A percentile compares a stretch with the other conserved stretches of the same genome.
Conservation (phyloP, 2,113 vertebrate species). For the Phrynosoma platyrhinos region DNA sequence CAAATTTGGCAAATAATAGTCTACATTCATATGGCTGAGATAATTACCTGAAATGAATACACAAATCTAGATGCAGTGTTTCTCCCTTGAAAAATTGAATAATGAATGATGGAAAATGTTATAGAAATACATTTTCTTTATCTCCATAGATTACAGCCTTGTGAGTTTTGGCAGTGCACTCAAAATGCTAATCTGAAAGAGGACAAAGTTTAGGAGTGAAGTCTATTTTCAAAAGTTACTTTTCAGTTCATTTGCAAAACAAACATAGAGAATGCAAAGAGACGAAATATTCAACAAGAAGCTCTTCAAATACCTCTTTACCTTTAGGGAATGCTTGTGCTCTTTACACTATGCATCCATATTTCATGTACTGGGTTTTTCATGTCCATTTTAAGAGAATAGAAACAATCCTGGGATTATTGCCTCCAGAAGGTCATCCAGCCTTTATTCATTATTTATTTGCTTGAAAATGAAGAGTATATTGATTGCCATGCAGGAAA, state of each 20-base stretch:
- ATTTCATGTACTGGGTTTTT: conserved; percentile 41
- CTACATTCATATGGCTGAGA: background rate
- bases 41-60: background rate
- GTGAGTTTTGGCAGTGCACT: background rate
- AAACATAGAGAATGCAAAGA: conserved; percentile 27
- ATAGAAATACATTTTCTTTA: background rate
- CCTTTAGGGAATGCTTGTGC: conserved; percentile 42
- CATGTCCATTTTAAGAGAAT: conserved; percentile 47
- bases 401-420: conserved; percentile 42
- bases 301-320: conserved; percentile 31
- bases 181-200: conserved; percentile 15
- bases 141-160: background rate
- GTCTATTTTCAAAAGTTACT: conserved; percentile 22
- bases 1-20: background rate
- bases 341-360: conserved; percentile 57
- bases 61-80: background rate
- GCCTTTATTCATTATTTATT: conserved; percentile 56
- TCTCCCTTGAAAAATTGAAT: background rate
- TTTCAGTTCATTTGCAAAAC: conserved; percentile 33
- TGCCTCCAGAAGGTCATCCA: conserved; percentile 53
- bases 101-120: background rate
- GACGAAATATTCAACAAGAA: conserved; percentile 46
- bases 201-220: background rate
- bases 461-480: conserved; percentile 32
- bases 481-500: conserved; percentile 47